Percentiles rank a stretch among this genome's conserved stretches.
Conservation (phyloP, 2,113 vertebrate genomes). For the Plecotus auritus region DNA sequence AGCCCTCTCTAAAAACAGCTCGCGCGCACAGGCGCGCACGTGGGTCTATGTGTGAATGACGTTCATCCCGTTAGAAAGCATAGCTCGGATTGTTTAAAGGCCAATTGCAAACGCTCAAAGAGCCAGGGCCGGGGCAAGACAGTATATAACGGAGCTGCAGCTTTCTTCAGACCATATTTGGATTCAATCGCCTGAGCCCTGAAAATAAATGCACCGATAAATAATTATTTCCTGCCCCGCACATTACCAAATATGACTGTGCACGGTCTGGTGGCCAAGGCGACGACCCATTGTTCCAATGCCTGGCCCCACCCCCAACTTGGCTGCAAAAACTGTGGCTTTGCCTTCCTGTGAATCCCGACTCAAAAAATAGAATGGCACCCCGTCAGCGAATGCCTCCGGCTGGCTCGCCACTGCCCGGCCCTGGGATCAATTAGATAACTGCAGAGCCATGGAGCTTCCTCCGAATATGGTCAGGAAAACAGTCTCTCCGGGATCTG, state of each 20-base stretch:
- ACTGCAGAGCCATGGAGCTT: background rate
- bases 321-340: constrained; percentile 60
- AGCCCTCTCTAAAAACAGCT: background rate
- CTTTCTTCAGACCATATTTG: constrained; percentile 70
- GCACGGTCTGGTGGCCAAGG: constrained; percentile 41
- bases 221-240: constrained; percentile 64
- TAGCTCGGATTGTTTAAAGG: constrained; percentile 5
- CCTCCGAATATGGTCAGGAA: constrained; percentile 63
- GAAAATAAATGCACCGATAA: constrained; percentile 67
- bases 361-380: constrained; percentile 67
- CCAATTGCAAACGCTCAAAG: background rate
- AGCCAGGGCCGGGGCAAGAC: background rate
- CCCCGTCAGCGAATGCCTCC: constrained; percentile 42
- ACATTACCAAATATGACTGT: constrained; percentile 68
- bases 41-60: background rate
- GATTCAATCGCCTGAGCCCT: constrained; percentile 47
- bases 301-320: background rate
- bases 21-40: accelerated
- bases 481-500: background rate
- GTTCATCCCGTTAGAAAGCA: background rate
- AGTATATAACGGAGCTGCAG: background rate
- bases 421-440: constrained; percentile 70
- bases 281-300: constrained; percentile 63
- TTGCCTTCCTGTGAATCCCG: constrained; percentile 56
- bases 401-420: constrained; percentile 11